Base-by-base conservation (phyloP, 1,140 invertebrate species). In the Drosophila quadrilineata region DNA sequence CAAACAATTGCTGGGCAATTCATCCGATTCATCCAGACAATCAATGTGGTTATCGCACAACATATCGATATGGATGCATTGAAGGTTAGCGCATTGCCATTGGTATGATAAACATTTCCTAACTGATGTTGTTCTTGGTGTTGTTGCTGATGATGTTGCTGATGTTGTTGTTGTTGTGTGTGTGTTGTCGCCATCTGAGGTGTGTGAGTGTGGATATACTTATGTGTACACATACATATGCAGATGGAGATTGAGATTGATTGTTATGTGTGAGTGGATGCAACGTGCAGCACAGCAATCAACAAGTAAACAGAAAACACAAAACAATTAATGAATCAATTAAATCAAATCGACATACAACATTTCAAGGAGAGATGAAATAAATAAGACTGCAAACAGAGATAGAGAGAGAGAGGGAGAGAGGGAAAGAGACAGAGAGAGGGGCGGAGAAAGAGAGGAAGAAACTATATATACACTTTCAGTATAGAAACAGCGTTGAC, bases 1-100 rank as follows among this genome's bases (percentile, higher is more conserved):
- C 14, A 59, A 35, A 43, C 76, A 82, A 36, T 21, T 28, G 26
- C 12, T 22, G 14, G 53, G 45, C 16, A 6, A 62, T 69, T 96
- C 95, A 88, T 96, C 95, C 88, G 93, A 94, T 14, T 90, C 91
- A 89, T 94, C 93, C 28, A 90, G 85, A 90, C 95, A 96, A 90
- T 96, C 94, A 14, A 76, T 71, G 43, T 88, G 72, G 28, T 91
- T 90, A 87, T 97, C 93, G 89, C 96, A 97, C 49, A 90, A 90
- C 19, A 67, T 73, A 0, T 80, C 75, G 43, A 86, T 79, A 14
- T 64, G 64, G 26, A 92, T 87, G 66, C 90, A 91, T 41, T 90
- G 84, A 28, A 69, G 75, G 35, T 88, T 88, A 14, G 58, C 71
- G 71, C 92, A 92, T 21, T 71, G 73, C 75, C 91, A 92, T 65